Base-by-base conservation (phyloP, 2,797 vertebrate genomes). In the Gymnopithys bicolor region DNA sequence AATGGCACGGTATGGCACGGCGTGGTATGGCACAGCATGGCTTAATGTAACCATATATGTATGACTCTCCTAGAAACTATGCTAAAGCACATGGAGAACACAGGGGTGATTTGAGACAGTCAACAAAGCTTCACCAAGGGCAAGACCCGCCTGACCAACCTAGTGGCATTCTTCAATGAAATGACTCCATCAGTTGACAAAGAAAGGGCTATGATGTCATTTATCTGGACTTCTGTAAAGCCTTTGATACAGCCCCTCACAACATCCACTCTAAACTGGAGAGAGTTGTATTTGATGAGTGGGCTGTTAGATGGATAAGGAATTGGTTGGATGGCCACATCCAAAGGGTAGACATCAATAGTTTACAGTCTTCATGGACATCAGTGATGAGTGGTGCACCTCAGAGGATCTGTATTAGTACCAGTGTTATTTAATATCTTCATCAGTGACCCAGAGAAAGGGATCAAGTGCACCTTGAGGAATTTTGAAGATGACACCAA, bases 381-480 rank as follows among this genome's bases (percentile, higher is more conserved):
- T 14, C 30, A 39, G 8, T 19, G 58, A 52, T 23, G 24, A 51
- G n/a, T 27, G 11, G 10, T 35, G 46, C 28, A 19, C 6, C 7
- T 11, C 39, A 35, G 19, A 2, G 10, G 2, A 4, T 32, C 66
- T 3, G 0, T 32, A 23, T 16, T 58, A 22, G 12, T 12, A 41
- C 5, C 12, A 41, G 3, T 41, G 22, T 13, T 53, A 35, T 21
- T 49, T 55, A 21, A 37, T 41, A 4, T 12, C 15, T 53, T 33
- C 15, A 32, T 46, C 33, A 59, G 27, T 24, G 9, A 21, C 16
- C 27, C 6, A 82, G 35, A 62, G 19, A 3, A 46, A 21, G 9
- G 24, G 1, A 41, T 46, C 45, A 37, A 69, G 32, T n/a, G 4
- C 17, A 49, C 3, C 35, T 10, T 43, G 23, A 45, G n/a, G 43